Evolutionary conservation across 2,113 vertebrate genomes (phyloP).

Genomic region (Cyprinodon tularosa): DNA sequence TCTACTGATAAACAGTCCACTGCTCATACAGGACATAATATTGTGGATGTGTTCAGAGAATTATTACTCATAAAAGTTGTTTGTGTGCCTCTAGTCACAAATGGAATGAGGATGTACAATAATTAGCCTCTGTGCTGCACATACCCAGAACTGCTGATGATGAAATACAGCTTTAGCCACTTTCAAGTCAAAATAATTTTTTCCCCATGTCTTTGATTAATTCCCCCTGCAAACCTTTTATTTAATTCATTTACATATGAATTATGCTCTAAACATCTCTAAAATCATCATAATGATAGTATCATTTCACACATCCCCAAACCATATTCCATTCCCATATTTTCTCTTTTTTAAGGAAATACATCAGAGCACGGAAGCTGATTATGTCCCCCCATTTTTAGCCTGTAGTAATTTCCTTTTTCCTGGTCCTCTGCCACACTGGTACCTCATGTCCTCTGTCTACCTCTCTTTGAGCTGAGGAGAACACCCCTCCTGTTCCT

Average conservation of each 20-base stretch:
- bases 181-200: conserved; percentile 16
- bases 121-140: background rate
- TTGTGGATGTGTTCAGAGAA: conserved; percentile 52
- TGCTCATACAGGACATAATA: conserved; percentile 17
- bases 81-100: conserved; percentile 31
- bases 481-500: conserved; percentile 26
- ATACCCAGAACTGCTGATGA: background rate
- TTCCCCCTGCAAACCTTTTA: background rate
- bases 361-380: conserved; percentile 16
- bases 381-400: conserved; percentile 8
- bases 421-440: conserved; percentile 28
- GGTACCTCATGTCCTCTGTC: conserved; percentile 34
- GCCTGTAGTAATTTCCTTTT: conserved; percentile 33
- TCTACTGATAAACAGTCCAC: conserved; percentile 14
- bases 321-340: background rate
- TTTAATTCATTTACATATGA: background rate
- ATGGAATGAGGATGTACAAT: background rate
- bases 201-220: conserved; percentile 3
- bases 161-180: background rate
- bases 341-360: conserved; percentile 3
- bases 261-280: background rate
- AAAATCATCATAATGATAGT: background rate
- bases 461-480: conserved; percentile 36
- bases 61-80: conserved; percentile 7
- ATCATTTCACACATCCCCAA: background rate